These are phyloP conservation scores for Gortyna flavago DNA, from an alignment of 2,888 invertebrate species.

Conservation along the genomic window DNA sequence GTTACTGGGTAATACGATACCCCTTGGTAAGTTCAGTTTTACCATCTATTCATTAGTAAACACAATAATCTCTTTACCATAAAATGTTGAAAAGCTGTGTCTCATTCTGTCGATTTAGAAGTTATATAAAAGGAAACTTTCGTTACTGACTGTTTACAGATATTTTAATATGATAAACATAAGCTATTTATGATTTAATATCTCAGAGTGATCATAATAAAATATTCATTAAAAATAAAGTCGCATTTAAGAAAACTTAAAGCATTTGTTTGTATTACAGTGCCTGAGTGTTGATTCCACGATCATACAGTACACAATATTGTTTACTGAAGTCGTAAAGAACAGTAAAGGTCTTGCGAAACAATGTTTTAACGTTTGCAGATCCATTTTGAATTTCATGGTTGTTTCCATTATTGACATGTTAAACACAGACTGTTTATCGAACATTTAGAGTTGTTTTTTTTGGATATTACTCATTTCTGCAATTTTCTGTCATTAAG, in stretches of 20 bases:
- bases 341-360: constrained; percentile 30
- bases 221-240: constrained; percentile 17
- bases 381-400: constrained; percentile 29
- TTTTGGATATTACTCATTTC: neutral
- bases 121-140: neutral
- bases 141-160: neutral
- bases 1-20: too few species aligned
- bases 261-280: constrained; percentile 12
- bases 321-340: constrained; percentile 31
- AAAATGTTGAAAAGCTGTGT: neutral
- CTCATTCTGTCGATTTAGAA: neutral
- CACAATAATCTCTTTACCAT: too few species aligned
- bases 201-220: neutral
- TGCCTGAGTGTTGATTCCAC: constrained; percentile 17
- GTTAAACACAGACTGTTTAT: constrained; percentile 13
- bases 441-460: constrained; percentile 25
- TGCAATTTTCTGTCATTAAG: neutral
- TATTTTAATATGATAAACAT: neutral
- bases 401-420: constrained; percentile 25
- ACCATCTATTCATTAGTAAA: neutral
- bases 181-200: neutral
- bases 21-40: too few species aligned
- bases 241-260: constrained; percentile 23
- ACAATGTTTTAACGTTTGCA: constrained; percentile 16
- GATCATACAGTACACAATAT: constrained; percentile 9